Conservation (phyloP, 2,113 vertebrate genomes). For the Campylorhamphus procurvoides region DNA sequence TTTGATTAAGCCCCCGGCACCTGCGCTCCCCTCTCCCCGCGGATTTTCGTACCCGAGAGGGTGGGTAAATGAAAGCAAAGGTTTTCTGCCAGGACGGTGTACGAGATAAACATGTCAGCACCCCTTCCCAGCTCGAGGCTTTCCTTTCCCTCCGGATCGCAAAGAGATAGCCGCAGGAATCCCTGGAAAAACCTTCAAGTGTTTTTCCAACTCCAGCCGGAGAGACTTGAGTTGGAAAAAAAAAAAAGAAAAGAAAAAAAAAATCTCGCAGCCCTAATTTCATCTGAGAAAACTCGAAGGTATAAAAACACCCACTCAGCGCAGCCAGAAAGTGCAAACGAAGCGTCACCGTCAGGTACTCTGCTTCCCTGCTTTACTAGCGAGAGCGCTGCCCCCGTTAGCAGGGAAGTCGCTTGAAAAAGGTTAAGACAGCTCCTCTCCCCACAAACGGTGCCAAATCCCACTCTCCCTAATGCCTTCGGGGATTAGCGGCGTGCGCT, state of each 20-base stretch:
- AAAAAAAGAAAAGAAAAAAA: fast-evolving
- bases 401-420: conserved; percentile 36
- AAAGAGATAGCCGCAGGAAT: not conserved
- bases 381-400: conserved; percentile 52
- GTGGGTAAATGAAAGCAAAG: not conserved
- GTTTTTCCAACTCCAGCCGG: conserved; percentile 32
- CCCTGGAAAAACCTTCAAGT: conserved; percentile 22
- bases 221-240: not conserved
- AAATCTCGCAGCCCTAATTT: not conserved
- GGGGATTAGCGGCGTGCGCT: conserved; percentile 62
- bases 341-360: conserved; percentile 20
- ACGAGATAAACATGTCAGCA: not conserved
- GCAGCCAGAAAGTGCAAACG: conserved; percentile 43
- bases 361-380: not conserved
- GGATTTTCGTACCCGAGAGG: not conserved
- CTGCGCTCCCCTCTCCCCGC: not conserved
- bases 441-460: conserved; percentile 54
- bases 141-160: not conserved
- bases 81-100: not conserved
- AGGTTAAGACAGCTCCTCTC: conserved; percentile 55
- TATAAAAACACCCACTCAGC: conserved; percentile 15
- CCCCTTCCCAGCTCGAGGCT: not conserved
- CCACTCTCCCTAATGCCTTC: conserved; percentile 64
- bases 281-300: conserved; percentile 23
- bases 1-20: not conserved